Base-by-base conservation (phyloP, 2,888 invertebrate genomes). In the Amitus sp. region DNA sequence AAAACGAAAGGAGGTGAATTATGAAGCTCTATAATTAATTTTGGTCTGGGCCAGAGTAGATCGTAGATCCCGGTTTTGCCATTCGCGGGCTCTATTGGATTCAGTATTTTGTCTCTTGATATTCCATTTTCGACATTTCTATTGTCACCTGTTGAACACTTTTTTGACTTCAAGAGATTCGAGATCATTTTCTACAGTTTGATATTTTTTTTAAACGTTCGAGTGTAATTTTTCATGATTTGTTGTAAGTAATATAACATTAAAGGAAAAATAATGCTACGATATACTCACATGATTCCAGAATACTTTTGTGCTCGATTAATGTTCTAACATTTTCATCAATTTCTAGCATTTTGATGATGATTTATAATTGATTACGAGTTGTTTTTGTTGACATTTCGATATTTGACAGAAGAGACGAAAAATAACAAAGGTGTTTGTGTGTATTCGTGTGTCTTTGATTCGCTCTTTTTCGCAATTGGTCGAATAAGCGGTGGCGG, bases 21-120 rank as follows among this genome's bases (percentile, higher is more conserved):
- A 43, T 83, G 82, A 7, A 85, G 76, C 69, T 86, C 85, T 9
- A 84, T 74, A 20, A 88, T 82, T 50, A 82, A 83, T 71, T 86
- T 86, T 0, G 88, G 88, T 62, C 85, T 86, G 1, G 88, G 89
- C 88, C 88, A 88, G 34, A 89, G 69, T 9, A 81, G 65, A 57
- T 67, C 73, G 62, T 78, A 81, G 61, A 80, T 66, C 3, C 75
- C 69, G 17, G 72, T 69, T 67, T 73, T 79, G 2, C 75, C 72
- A 10, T 60, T 43, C 6, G 53, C 19, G 50, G 62, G 72, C 59
- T 72, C 72, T 3, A 66, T 66, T n/a, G 79, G 78, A 71, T 84
- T 84, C 15, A 86, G 71, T 62, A 86, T 81, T 65, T 83, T 82
- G 12, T 83, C 82, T 66, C 79, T 83, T 2, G 82, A 82, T 52